A percentile compares a stretch with the other conserved stretches of the same genome.
Conservation (phyloP, 2,797 vertebrate species). For the Sebastes taczanowskii region DNA sequence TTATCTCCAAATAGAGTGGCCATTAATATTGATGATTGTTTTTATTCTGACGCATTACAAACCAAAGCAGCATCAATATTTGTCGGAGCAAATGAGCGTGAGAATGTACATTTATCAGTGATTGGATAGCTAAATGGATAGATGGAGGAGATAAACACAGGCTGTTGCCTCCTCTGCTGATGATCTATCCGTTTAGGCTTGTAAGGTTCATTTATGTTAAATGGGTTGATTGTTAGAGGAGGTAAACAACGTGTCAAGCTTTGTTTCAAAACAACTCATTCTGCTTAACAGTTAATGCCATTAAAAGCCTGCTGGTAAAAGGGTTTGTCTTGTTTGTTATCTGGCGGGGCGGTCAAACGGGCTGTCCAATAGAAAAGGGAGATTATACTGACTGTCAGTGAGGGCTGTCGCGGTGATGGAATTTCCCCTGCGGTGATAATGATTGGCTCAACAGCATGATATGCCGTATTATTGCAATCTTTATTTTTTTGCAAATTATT, state of each 20-base stretch:
- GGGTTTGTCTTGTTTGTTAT: slow-evolving; percentile 35
- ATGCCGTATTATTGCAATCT: no score
- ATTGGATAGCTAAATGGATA: slow-evolving; percentile 58
- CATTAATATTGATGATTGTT: slow-evolving; percentile 72
- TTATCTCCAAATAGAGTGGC: slow-evolving; percentile 61
- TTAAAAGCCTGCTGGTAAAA: slow-evolving; percentile 46
- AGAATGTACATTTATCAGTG: slow-evolving; percentile 58
- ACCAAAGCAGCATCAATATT: slow-evolving; percentile 60
- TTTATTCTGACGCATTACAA: slow-evolving; percentile 47
- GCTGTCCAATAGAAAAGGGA: not conserved
- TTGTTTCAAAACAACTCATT: slow-evolving; percentile 52
- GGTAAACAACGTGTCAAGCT: slow-evolving; percentile 64
- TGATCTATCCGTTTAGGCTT: slow-evolving; percentile 60
- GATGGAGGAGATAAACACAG: slow-evolving; percentile 58
- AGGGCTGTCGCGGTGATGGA: no score
- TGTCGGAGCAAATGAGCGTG: slow-evolving; percentile 47
- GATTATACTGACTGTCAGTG: not conserved
- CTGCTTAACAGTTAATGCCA: slow-evolving; percentile 52
- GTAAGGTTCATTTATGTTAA: slow-evolving; percentile 67
- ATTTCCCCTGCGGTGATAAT: no score
- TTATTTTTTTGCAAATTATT: no score
- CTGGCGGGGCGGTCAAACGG: slow-evolving; percentile 2
- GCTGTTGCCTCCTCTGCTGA: slow-evolving; percentile 46
- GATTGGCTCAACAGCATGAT: no score
- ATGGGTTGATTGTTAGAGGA: slow-evolving; percentile 57